Conservation (phyloP, 35 echinoderm and acorn worm species). For the Ophiothrix spiculata region DNA sequence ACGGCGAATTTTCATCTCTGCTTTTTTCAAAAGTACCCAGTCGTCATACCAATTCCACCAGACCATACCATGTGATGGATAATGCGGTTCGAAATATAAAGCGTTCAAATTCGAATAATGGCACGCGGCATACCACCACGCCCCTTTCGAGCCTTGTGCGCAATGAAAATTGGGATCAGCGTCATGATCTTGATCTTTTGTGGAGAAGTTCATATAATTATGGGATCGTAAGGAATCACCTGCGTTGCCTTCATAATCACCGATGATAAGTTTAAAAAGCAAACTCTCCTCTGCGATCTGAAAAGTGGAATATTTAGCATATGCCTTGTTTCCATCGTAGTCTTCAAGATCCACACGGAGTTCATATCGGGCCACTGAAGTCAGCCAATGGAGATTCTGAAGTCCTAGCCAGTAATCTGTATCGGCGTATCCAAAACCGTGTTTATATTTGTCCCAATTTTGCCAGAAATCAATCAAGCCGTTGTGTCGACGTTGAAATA, state of each 20-base stretch:
- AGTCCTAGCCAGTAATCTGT: slow-evolving; percentile 50
- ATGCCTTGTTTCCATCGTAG: slow-evolving; percentile 45
- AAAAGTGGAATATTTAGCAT: slow-evolving; percentile 59
- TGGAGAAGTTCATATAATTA: background rate
- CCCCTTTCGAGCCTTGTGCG: background rate
- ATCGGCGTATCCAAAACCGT: slow-evolving; percentile 33
- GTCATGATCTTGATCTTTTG: background rate
- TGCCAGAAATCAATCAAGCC: slow-evolving; percentile 43
- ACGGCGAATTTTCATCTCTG: no score
- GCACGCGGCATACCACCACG: background rate
- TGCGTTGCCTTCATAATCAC: background rate
- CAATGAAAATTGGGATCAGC: background rate
- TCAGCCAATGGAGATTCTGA: slow-evolving; percentile 2
- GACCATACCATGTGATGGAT: no score
- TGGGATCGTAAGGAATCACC: background rate
- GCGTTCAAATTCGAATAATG: background rate
- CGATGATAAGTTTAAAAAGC: background rate
- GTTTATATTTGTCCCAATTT: slow-evolving; percentile 1
- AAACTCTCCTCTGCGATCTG: slow-evolving; percentile 24
- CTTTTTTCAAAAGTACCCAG: no score
- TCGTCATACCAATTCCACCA: no score
- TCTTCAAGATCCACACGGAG: slow-evolving; percentile 57
- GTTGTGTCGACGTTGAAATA: slow-evolving; percentile 34
- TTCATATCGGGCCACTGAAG: slow-evolving; percentile 45
- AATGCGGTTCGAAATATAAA: no score